Evolutionary conservation across 2,113 vertebrate species (phyloP).

Genomic region (Phrynosoma platyrhinos): DNA sequence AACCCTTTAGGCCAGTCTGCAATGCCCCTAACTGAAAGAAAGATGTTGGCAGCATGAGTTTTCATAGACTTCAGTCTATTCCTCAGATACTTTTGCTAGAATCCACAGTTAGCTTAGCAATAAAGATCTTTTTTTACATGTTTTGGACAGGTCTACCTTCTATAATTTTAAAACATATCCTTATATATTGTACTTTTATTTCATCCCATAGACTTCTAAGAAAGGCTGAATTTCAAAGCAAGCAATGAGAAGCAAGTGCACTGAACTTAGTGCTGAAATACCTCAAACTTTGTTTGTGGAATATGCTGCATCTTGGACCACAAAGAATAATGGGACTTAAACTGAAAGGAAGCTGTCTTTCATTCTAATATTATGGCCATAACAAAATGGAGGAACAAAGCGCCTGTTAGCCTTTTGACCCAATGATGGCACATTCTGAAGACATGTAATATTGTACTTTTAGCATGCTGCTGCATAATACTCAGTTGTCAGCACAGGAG

Average conservation of each 20-base stretch:
- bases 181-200: neutral
- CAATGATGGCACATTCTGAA: constrained; percentile 58
- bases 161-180: neutral
- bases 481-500: constrained; percentile 58
- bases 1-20: too few relatives aligned
- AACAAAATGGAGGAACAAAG: constrained; percentile 30
- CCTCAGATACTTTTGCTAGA: neutral
- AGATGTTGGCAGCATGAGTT: too few relatives aligned
- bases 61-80: too few relatives aligned
- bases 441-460: constrained; percentile 34
- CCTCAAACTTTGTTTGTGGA: constrained; percentile 17
- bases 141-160: neutral
- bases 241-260: neutral
- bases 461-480: constrained; percentile 11
- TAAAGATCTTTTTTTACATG: neutral
- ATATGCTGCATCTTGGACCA: neutral
- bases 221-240: neutral
- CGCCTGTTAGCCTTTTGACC: constrained; percentile 1
- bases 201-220: neutral
- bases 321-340: constrained; percentile 32
- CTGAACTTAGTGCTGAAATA: neutral
- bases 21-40: too few relatives aligned
- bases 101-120: neutral
- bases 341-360: neutral
- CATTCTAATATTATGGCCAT: constrained; percentile 33